Percentiles rank a stretch among this genome's conserved stretches.
Conservation (phyloP, 2,797 vertebrate genomes). For the Aulostomus chinensis region DNA sequence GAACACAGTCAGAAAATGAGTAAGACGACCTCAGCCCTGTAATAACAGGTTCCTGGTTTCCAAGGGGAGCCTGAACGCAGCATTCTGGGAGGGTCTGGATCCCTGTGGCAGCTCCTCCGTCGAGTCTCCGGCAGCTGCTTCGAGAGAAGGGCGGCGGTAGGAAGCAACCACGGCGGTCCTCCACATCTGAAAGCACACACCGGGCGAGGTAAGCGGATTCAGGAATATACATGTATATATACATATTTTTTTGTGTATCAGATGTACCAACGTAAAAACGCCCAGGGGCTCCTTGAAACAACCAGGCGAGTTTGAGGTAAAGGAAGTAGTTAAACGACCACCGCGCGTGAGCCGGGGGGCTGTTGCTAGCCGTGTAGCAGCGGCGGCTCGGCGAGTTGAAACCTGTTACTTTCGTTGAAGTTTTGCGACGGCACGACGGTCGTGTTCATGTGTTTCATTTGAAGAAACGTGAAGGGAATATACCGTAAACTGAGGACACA, state of each 20-base stretch:
- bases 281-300: neutral
- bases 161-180: slow-evolving; percentile 26
- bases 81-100: slow-evolving; percentile 61
- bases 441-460: neutral
- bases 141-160: slow-evolving; percentile 2
- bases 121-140: slow-evolving; percentile 16
- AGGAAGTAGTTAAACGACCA: slow-evolving; percentile 20
- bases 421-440: neutral
- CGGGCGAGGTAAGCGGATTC: slow-evolving; percentile 43
- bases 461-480: neutral
- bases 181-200: slow-evolving; percentile 25
- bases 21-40: too few relatives aligned
- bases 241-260: too few relatives aligned
- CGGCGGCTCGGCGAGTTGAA: slow-evolving; percentile 44
- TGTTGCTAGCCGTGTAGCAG: neutral
- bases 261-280: too few relatives aligned
- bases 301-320: slow-evolving; percentile 1
- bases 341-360: too few relatives aligned
- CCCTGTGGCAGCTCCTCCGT: slow-evolving; percentile 1
- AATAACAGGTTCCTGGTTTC: neutral
- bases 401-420: slow-evolving; percentile 62
- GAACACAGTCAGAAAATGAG: too few relatives aligned
- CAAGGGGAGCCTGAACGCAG: slow-evolving; percentile 15
- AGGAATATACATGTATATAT: too few relatives aligned
- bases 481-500: too few relatives aligned